These are phyloP conservation scores for Mesitornis unicolor DNA, from an alignment of 2,113 vertebrate species.

Conservation along the genomic window DNA sequence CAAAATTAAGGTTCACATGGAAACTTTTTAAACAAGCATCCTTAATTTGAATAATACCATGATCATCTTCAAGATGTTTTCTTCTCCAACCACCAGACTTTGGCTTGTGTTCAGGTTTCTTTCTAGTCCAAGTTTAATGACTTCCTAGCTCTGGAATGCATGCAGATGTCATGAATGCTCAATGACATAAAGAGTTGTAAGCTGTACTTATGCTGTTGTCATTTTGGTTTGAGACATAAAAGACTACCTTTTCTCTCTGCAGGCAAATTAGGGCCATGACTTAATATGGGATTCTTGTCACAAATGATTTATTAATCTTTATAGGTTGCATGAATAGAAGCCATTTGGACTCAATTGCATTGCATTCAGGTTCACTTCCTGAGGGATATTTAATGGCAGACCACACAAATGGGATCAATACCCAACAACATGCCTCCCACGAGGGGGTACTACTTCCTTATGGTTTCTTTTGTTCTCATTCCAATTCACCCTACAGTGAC, in stretches of 20 bases:
- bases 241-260: neutral
- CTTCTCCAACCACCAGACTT: neutral
- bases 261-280: neutral
- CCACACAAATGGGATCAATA: neutral
- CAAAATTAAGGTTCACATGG: neutral
- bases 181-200: neutral
- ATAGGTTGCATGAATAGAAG: neutral
- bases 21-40: neutral
- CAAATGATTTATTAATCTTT: neutral
- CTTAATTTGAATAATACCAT: neutral
- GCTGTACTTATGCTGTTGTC: neutral
- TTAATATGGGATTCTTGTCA: neutral
- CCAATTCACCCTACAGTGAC: neutral
- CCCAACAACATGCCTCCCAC: neutral
- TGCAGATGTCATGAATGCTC: neutral
- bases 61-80: neutral
- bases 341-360: neutral
- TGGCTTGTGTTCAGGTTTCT: neutral
- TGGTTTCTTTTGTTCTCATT: neutral
- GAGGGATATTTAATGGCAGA: neutral
- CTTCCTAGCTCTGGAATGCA: neutral
- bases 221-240: neutral
- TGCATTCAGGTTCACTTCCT: neutral
- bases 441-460: neutral
- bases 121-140: neutral